Percentiles rank a stretch among this genome's conserved stretches.
Evolutionary conservation across 2,113 vertebrate genomes (phyloP).

Genomic region (Petroica traversi): DNA sequence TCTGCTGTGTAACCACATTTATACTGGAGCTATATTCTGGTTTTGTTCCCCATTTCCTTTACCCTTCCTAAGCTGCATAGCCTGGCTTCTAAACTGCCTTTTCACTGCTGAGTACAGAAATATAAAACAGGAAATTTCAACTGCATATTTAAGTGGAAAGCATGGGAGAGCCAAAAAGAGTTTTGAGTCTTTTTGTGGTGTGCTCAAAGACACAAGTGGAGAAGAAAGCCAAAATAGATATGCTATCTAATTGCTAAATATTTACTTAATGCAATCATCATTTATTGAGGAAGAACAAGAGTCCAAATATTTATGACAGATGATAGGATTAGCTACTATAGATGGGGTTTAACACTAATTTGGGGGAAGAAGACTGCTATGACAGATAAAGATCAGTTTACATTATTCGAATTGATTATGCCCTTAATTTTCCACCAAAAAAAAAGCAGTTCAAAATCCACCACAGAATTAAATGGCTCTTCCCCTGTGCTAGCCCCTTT

Average conservation of each 20-base stretch:
- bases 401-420: background rate
- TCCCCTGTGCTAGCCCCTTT: background rate
- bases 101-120: slow-evolving; percentile 20
- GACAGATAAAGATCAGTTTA: background rate
- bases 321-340: background rate
- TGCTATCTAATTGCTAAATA: slow-evolving; percentile 6
- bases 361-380: background rate
- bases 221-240: background rate
- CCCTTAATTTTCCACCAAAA: background rate
- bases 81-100: background rate
- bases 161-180: background rate
- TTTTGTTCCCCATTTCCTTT: slow-evolving; percentile 24
- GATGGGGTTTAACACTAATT: background rate
- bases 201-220: background rate
- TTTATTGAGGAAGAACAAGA: slow-evolving; percentile 1
- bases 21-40: background rate
- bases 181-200: background rate
- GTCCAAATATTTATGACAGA: slow-evolving; percentile 6
- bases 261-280: slow-evolving; percentile 4
- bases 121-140: slow-evolving; percentile 32
- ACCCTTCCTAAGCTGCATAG: background rate
- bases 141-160: background rate
- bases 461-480: background rate
- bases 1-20: background rate
- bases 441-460: background rate